Base-by-base conservation (phyloP, 2,888 invertebrate genomes). In the Chouioia cunea region DNA sequence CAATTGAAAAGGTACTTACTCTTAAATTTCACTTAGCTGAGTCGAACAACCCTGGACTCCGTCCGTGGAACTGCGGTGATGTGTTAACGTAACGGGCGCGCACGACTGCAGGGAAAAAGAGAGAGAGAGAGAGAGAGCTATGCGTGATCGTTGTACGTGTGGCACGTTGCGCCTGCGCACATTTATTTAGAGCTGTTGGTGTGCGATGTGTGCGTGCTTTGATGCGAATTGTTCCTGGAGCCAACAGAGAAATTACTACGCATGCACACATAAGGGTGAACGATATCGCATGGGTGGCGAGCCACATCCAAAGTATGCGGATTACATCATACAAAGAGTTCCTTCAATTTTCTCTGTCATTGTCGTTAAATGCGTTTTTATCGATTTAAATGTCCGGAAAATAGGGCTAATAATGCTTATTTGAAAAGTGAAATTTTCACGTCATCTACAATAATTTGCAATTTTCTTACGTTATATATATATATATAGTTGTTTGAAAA, bases 111-210 rank as follows among this genome's bases (percentile, higher is more conserved):
- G 36, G 10, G 36, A 6, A 10, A 10, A 36, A 10, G 10, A 10
- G 36, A 6, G 4, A 36, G 52, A 64, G 36, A 18, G 65, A 46
- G 68, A 48, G 20, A 54, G 36, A 27, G 10, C 58, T 58, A 54
- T 36, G 18, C 46, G 57, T 22, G 18, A 22, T 43, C 18, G 44
- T n/a, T n/a, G n/a, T 23, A 43, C 22, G 50, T 6, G 50, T 10
- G 22, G n/a, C 14, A 1, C 22, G 12, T 18, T 48, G 74, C 79
- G 79, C 78, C 70, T 74, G 79, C 79, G 80, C 73, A 22, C 50
- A 67, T 27, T 65, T 56, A n/a, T 46, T 22, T 64, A 59, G 20
- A 57, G 46, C 27, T 27, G 27, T n/a, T 6, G 27, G 54, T 18
- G n/a, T 43, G 27, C 8, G 4, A n/a, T 44, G 57, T 57, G 4